These are phyloP conservation scores for Dicaeum eximium DNA, from an alignment of 2,113 vertebrate species.

Conservation along the genomic window DNA sequence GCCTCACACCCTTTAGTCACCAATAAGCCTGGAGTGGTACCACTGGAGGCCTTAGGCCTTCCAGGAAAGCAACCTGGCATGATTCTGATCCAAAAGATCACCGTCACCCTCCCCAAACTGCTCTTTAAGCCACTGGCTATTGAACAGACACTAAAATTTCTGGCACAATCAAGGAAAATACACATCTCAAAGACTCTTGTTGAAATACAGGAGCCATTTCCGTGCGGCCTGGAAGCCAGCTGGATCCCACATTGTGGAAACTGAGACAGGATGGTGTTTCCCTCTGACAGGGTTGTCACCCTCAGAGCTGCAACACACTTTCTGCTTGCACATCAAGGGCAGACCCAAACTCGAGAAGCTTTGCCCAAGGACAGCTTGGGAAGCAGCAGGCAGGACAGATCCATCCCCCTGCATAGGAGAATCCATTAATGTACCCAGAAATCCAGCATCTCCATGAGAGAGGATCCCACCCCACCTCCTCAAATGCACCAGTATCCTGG, in stretches of 20 bases:
- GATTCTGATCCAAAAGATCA: neutral
- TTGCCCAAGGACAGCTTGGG: neutral
- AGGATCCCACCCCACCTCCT: neutral
- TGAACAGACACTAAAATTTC: neutral
- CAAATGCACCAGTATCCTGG: neutral
- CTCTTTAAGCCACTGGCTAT: neutral
- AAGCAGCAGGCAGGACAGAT: neutral
- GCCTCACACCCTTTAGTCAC: neutral
- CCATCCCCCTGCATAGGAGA: neutral
- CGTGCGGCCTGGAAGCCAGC: rapidly evolving
- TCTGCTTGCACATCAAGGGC: neutral
- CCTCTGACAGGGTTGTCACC: neutral
- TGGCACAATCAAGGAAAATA: neutral
- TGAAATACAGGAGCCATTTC: neutral
- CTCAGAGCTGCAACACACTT: neutral
- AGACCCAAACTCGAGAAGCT: neutral
- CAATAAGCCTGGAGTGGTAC: neutral
- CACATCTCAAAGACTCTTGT: rapidly evolving
- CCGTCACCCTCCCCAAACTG: neutral
- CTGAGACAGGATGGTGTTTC: rapidly evolving
- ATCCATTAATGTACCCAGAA: neutral
- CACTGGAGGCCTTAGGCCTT: neutral
- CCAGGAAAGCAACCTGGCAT: neutral
- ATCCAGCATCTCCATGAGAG: neutral
- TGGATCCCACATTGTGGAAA: neutral